phyloP scores from a whole-genome alignment of 2,797 vertebrate genomes.

The Silurus lanzhouensis region DNA sequence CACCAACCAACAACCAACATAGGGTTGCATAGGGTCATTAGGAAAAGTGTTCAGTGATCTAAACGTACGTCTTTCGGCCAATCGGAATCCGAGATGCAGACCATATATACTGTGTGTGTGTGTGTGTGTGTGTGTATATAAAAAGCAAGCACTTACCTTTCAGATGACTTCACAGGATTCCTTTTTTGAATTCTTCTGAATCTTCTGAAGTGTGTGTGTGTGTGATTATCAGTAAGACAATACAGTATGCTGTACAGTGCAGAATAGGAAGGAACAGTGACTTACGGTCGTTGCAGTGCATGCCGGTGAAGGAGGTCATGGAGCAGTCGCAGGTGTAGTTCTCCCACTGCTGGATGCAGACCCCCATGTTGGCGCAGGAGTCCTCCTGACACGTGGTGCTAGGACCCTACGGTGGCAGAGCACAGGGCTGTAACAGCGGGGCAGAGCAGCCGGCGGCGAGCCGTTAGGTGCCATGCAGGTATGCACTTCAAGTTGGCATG shows the following conservation, averaged over 20 bases:
- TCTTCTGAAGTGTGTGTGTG: not conserved
- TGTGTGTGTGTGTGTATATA: too few species aligned
- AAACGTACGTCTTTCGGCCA: too few species aligned
- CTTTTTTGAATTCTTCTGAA: not conserved
- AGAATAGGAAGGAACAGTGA: slow-evolving; percentile 53
- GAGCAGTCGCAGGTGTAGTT: slow-evolving; percentile 96
- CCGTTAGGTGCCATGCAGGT: slow-evolving; percentile 61
- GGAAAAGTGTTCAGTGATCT: too few species aligned
- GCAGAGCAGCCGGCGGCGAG: slow-evolving; percentile 35
- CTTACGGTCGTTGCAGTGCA: slow-evolving; percentile 97
- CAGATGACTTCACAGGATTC: not conserved
- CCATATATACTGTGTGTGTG: too few species aligned
- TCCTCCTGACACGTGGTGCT: slow-evolving; percentile 97
- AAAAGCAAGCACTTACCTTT: slow-evolving; percentile 16
- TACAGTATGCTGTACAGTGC: not conserved
- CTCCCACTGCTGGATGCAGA: slow-evolving; percentile 98
- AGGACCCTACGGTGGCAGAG: slow-evolving; percentile 80
- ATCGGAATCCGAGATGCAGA: too few species aligned
- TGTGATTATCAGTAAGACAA: not conserved
- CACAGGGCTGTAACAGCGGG: slow-evolving; percentile 55
- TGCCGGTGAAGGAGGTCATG: slow-evolving; percentile 95
- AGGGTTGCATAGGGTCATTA: not conserved
- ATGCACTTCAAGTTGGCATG: slow-evolving; percentile 58
- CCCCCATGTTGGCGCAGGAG: slow-evolving; percentile 93
- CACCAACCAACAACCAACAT: not conserved